These are phyloP conservation scores for Drosophila austrosaltans DNA, from an alignment of 2,888 invertebrate genomes.

Conservation along the genomic window DNA sequence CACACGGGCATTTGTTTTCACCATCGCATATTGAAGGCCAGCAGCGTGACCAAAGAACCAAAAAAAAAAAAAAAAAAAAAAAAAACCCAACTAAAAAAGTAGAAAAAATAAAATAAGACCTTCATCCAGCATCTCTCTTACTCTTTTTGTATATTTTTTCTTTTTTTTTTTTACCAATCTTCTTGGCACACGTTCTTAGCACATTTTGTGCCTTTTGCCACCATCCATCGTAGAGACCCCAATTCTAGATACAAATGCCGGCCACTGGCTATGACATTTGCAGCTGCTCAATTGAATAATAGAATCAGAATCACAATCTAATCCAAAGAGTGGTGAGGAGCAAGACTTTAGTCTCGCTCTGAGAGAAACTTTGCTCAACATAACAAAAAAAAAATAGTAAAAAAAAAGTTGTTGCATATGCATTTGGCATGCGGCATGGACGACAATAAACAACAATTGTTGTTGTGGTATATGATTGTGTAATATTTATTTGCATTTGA, in stretches of 20 bases:
- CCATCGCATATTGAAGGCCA: slow-evolving; percentile 1
- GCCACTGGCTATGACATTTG: slow-evolving; percentile 30
- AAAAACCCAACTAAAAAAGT: neutral
- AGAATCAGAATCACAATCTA: slow-evolving; percentile 14
- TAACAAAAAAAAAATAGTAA: slow-evolving; percentile 16
- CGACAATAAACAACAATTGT: slow-evolving; percentile 62
- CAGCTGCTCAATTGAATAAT: slow-evolving; percentile 20
- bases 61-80: neutral
- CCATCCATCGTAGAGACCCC: neutral
- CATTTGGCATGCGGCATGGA: slow-evolving; percentile 43
- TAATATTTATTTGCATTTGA: slow-evolving; percentile 62
- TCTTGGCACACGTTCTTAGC: slow-evolving; percentile 29
- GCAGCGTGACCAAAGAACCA: neutral
- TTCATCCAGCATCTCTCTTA: slow-evolving; percentile 28
- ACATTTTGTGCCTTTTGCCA: neutral
- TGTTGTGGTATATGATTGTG: slow-evolving; percentile 55
- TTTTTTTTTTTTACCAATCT: slow-evolving; percentile 35
- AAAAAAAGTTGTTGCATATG: slow-evolving; percentile 18
- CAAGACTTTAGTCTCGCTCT: neutral
- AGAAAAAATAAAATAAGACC: neutral
- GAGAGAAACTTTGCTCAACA: slow-evolving; percentile 4
- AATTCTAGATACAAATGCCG: neutral
- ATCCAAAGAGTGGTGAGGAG: neutral
- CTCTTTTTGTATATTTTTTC: slow-evolving; percentile 31
- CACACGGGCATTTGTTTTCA: neutral